Conservation (phyloP, 2,888 invertebrate genomes). For the Cyclophora albipunctata region DNA sequence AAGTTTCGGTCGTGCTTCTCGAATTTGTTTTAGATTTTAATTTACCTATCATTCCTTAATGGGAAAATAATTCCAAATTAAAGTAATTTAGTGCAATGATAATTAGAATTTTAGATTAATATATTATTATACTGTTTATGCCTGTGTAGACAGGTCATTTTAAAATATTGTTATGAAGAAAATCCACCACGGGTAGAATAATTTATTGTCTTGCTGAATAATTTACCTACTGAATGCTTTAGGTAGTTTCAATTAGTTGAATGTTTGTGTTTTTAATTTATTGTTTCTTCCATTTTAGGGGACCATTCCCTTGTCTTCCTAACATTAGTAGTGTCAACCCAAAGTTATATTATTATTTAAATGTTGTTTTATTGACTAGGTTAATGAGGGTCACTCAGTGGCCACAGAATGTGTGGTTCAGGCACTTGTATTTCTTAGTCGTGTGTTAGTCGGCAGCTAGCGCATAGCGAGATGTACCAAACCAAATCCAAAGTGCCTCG, state of each 20-base stretch:
- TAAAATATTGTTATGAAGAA: slow-evolving; percentile 23
- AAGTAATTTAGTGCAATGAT: slow-evolving; percentile 68
- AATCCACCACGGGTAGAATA: slow-evolving; percentile 37
- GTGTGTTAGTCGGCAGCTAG: too few species aligned
- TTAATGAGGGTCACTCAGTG: slow-evolving; percentile 21
- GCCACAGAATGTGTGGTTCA: too few species aligned
- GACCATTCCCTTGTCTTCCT: slow-evolving; percentile 68
- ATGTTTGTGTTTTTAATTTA: slow-evolving; percentile 49
- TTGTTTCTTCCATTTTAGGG: slow-evolving; percentile 44
- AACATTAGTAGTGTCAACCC: slow-evolving; percentile 56
- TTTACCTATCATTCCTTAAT: slow-evolving; percentile 64
- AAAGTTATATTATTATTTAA: slow-evolving; percentile 63
- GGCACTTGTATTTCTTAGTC: too few species aligned
- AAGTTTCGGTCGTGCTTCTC: slow-evolving; percentile 34
- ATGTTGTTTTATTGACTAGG: slow-evolving; percentile 62
- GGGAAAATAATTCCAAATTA: slow-evolving; percentile 66
- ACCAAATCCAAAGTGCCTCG: neutral
- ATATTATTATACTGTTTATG: slow-evolving; percentile 29
- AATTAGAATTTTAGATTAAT: slow-evolving; percentile 50
- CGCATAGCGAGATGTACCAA: neutral
- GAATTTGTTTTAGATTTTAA: slow-evolving; percentile 57
- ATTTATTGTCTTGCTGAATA: slow-evolving; percentile 24
- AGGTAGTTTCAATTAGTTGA: slow-evolving; percentile 26
- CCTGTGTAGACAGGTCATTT: slow-evolving; percentile 22
- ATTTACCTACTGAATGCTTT: slow-evolving; percentile 15